Percentiles rank a stretch among this genome's conserved stretches.
phyloP scores from a whole-genome alignment of 2,113 vertebrate species.

The Tapirus terrestris region DNA sequence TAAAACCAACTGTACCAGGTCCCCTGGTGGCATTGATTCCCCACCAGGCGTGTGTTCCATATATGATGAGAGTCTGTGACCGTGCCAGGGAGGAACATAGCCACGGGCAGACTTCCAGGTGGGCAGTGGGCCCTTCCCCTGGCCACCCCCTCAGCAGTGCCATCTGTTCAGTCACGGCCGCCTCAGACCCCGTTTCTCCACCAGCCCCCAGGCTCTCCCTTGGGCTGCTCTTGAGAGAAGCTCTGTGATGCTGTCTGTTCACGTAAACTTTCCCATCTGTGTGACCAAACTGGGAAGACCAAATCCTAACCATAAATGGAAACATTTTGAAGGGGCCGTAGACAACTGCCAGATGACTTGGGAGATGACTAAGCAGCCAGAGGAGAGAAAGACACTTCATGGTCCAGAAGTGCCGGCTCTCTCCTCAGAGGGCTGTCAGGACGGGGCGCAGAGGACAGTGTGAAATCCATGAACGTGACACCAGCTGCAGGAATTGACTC shows the following conservation, averaged over 20 bases:
- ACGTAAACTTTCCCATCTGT: slow-evolving; percentile 70
- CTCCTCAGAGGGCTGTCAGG: not conserved
- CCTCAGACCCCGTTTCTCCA: not conserved
- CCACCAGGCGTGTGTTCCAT: accelerated
- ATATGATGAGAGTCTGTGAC: accelerated
- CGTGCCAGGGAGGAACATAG: not conserved
- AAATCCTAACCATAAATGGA: slow-evolving; percentile 85
- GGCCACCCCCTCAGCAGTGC: not conserved
- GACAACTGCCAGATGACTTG: slow-evolving; percentile 67
- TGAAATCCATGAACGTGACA: not conserved
- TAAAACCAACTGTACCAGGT: not conserved
- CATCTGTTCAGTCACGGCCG: not conserved
- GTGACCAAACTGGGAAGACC: slow-evolving; percentile 35
- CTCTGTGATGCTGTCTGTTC: not conserved
- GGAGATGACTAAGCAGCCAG: slow-evolving; percentile 69
- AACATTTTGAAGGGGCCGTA: slow-evolving; percentile 54
- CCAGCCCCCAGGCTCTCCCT: not conserved
- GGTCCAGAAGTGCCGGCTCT: not conserved
- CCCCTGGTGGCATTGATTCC: not conserved
- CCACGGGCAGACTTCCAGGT: accelerated
- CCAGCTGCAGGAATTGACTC: not conserved
- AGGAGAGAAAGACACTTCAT: not conserved
- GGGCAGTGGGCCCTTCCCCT: not conserved
- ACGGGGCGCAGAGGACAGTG: not conserved
- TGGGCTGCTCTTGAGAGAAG: not conserved